Evolutionary conservation across 2,797 vertebrate species (phyloP).

Genomic region (Aeoliscus strigatus): DNA sequence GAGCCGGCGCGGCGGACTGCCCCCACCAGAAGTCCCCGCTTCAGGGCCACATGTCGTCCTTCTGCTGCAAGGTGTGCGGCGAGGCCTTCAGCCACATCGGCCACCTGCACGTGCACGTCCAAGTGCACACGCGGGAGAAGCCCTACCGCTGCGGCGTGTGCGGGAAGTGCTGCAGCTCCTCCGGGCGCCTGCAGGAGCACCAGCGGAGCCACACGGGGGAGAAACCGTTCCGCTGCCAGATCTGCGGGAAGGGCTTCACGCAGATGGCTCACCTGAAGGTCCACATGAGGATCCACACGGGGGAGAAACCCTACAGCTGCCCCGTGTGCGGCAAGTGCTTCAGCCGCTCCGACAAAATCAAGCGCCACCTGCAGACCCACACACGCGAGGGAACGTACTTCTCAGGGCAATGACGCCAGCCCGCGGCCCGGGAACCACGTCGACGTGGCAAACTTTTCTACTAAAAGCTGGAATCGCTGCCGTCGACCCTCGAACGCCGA

Average conservation of each 20-base stretch:
- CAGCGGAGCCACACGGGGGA: conserved; percentile 73
- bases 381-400: conserved; percentile 72
- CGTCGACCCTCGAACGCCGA: too few species aligned
- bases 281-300: conserved; percentile 73
- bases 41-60: conserved; percentile 67
- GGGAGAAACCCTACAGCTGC: conserved; percentile 74
- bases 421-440: conserved; percentile 30
- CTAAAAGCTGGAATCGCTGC: conserved; percentile 60
- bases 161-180: conserved; percentile 73
- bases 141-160: conserved; percentile 73
- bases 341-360: conserved; percentile 76
- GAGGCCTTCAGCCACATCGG: conserved; percentile 70
- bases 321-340: conserved; percentile 74
- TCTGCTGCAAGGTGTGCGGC: conserved; percentile 72
- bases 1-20: conserved; percentile 54
- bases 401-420: conserved; percentile 65
- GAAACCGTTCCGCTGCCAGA: conserved; percentile 73
- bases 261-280: conserved; percentile 75
- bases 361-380: conserved; percentile 74
- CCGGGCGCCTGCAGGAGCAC: conserved; percentile 70
- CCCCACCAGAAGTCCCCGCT: conserved; percentile 67
- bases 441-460: conserved; percentile 38
- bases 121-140: conserved; percentile 73
- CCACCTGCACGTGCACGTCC: conserved; percentile 71
- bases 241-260: conserved; percentile 73